A percentile compares a stretch with the other conserved stretches of the same genome.
Conservation (phyloP, 2,888 invertebrate genomes). For the Petrolisthes cinctipes region DNA sequence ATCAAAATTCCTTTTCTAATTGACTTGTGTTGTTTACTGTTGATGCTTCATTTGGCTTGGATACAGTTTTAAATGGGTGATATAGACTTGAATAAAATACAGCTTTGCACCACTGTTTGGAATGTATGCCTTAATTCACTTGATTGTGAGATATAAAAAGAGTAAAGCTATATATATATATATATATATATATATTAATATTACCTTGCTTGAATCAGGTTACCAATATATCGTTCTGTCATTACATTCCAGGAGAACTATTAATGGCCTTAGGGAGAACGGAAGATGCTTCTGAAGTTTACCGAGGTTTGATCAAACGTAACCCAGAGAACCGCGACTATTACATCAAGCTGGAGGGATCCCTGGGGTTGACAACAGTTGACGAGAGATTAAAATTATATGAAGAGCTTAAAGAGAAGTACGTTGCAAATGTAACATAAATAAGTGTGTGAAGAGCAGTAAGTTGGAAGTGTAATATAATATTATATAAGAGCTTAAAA, state of each 20-base stretch:
- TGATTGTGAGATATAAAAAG: too few relatives aligned
- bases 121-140: too few relatives aligned
- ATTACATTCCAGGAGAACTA: conserved; percentile 70
- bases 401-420: conserved; percentile 72
- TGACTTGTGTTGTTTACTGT: too few relatives aligned
- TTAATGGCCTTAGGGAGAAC: conserved; percentile 73
- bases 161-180: background rate
- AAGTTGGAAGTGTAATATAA: too few relatives aligned
- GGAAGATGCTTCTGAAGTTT: conserved; percentile 83
- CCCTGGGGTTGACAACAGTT: conserved; percentile 79
- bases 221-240: background rate
- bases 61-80: too few relatives aligned
- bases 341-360: conserved; percentile 89
- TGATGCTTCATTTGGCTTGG: too few relatives aligned
- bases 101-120: too few relatives aligned
- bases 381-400: conserved; percentile 86
- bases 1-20: background rate
- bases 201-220: too few relatives aligned
- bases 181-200: too few relatives aligned
- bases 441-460: too few relatives aligned
- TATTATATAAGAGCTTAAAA: too few relatives aligned
- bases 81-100: too few relatives aligned
- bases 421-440: conserved; percentile 16
- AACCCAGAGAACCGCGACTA: conserved; percentile 97
- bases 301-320: conserved; percentile 85